These are phyloP conservation scores for Stegastes partitus DNA, from an alignment of 2,113 vertebrate genomes.

Conservation along the genomic window DNA sequence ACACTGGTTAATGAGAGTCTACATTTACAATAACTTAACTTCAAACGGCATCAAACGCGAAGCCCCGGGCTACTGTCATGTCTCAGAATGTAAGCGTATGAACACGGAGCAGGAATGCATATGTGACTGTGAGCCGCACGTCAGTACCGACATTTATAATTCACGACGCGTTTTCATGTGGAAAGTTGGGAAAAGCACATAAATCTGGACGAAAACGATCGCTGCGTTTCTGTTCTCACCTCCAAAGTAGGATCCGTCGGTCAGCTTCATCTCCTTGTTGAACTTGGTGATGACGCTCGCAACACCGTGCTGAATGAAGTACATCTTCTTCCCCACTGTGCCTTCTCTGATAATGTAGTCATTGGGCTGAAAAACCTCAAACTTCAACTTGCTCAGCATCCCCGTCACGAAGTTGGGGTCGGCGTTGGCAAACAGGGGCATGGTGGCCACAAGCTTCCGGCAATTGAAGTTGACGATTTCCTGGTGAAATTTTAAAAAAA, in stretches of 20 bases:
- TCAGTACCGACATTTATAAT: background rate
- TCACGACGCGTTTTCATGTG: background rate
- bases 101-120: constrained; percentile 10
- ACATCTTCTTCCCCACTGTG: constrained; percentile 99
- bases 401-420: constrained; percentile 99
- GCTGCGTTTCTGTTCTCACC: constrained; percentile 81
- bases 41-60: constrained; percentile 60
- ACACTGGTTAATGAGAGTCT: constrained; percentile 72
- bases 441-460: constrained; percentile 96
- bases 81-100: constrained; percentile 3
- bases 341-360: constrained; percentile 99
- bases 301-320: constrained; percentile 98
- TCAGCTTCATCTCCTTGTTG: constrained; percentile 97
- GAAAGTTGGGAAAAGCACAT: background rate
- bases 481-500: constrained; percentile 81
- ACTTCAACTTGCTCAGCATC: constrained; percentile 97
- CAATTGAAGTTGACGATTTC: constrained; percentile 99
- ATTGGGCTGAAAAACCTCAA: constrained; percentile 98
- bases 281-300: constrained; percentile 98
- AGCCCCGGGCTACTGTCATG: constrained; percentile 24
- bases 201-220: background rate
- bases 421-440: constrained; percentile 98
- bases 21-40: constrained; percentile 66
- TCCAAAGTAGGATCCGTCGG: constrained; percentile 98
- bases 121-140: constrained; percentile 1